phyloP scores from a whole-genome alignment of 2,113 vertebrate genomes.

The Alligator mississippiensis region DNA sequence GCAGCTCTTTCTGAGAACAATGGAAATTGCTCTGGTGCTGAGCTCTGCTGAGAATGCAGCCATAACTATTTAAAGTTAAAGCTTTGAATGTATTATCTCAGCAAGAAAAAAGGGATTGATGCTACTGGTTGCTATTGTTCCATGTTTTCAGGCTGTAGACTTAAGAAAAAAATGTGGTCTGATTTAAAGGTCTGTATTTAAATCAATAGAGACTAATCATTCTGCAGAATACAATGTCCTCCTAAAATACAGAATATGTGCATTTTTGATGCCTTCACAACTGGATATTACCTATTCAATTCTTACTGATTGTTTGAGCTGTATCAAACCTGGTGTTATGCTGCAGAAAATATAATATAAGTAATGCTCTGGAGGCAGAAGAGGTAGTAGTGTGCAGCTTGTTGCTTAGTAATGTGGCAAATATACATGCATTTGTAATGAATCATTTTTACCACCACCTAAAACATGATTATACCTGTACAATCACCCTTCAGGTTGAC shows the following conservation, averaged over 20 bases:
- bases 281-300: background rate
- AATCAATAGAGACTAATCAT: background rate
- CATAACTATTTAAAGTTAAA: background rate
- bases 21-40: background rate
- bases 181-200: constrained; percentile 13
- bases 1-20: background rate
- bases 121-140: background rate
- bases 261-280: background rate
- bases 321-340: constrained; percentile 27
- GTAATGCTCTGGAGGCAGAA: constrained; percentile 59
- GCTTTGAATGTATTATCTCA: background rate
- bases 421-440: constrained; percentile 36
- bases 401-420: constrained; percentile 34
- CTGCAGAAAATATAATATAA: constrained; percentile 18
- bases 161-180: background rate
- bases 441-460: constrained; percentile 53
- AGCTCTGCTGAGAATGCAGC: background rate
- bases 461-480: background rate
- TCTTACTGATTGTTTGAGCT: background rate
- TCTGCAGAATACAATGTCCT: background rate
- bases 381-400: constrained; percentile 49
- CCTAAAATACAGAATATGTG: background rate
- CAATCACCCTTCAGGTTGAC: background rate
- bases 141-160: background rate
- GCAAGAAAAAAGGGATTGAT: background rate